phyloP scores from a whole-genome alignment of 1,140 invertebrate genomes.

The Helicoverpa zea region DNA sequence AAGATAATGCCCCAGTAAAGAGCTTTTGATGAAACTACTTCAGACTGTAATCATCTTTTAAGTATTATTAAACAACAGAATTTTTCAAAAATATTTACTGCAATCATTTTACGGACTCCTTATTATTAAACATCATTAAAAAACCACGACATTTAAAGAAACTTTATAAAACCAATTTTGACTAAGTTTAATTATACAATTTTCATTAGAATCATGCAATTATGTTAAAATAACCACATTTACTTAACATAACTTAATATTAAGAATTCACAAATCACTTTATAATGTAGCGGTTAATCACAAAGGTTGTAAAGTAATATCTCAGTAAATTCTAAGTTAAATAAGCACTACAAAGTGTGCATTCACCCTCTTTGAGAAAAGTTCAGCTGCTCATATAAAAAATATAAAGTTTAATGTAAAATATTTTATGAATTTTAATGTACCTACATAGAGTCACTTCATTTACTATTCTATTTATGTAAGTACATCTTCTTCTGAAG shows the following conservation, averaged over 20 bases:
- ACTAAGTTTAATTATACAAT: not conserved
- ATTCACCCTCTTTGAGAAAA: conserved; percentile 8
- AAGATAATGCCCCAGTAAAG: too few relatives aligned
- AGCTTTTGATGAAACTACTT: too few relatives aligned
- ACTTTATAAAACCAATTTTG: not conserved
- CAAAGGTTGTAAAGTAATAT: not conserved
- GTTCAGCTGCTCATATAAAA: conserved; percentile 7
- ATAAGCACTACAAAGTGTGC: conserved; percentile 1
- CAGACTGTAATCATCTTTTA: too few relatives aligned
- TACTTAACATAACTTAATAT: not conserved
- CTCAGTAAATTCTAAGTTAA: conserved; percentile 1
- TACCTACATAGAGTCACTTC: not conserved
- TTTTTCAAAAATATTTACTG: not conserved
- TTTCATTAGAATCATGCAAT: conserved; percentile 8
- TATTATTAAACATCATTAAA: not conserved
- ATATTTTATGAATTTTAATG: too few relatives aligned
- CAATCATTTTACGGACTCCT: not conserved
- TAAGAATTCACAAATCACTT: not conserved
- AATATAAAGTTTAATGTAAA: not conserved
- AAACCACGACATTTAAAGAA: not conserved
- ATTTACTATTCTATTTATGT: not conserved
- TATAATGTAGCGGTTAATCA: not conserved
- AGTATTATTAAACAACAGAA: too few relatives aligned
- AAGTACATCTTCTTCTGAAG: too few relatives aligned
- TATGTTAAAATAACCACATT: conserved; percentile 16